Evolutionary conservation across 2,888 invertebrate species (phyloP), one percentile per base, ranked within the genome.

Genomic region (Drosophila lacicola): DNA sequence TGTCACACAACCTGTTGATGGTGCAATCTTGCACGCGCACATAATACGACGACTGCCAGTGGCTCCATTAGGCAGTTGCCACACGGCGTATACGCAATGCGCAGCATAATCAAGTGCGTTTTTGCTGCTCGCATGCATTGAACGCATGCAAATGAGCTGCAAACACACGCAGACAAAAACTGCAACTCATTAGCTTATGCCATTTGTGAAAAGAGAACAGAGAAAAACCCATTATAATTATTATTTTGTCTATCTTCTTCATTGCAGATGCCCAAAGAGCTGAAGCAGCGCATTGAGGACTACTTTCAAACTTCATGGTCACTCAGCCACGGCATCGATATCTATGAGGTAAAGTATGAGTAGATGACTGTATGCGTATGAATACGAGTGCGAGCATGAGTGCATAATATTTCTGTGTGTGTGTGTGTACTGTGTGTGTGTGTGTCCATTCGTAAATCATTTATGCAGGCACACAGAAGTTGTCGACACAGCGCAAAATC

Each of bases 251-350:
- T 45, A 37, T 19, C n/a, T 45, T 65, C 9, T 61, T 34, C 46
- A 39, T 66, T 79, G 37, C 80, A 92, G 92, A 97, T 99, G 89
- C 98, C 98, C 2, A 97, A 98, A 90, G 97, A 98, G 91, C 94
- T 99, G 71, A 98, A 98, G 91, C 98, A 98, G 91, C 94, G 98
- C 71, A 98, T 99, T 96, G 97, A 98, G 91, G 98, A 99, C 92
- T 98, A 98, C 92, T 98, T 98, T 92, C 98, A 98, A 93, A 98
- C 98, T 13, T 98, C 97, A 95, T 99, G 98, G 98, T 98, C 98
- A 11, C 94, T 99, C 70, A 98, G 98, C 93, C 98, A 98, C 92
- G 98, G 98, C 62, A 98, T 99, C 90, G 98, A 98, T 92, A 97
- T 98, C 82, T 96, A 97, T 90, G 98, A 98, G 96, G 98, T 98